These are phyloP conservation scores for Scaeva pyrastri DNA, from an alignment of 2,888 invertebrate species.

Conservation along the genomic window DNA sequence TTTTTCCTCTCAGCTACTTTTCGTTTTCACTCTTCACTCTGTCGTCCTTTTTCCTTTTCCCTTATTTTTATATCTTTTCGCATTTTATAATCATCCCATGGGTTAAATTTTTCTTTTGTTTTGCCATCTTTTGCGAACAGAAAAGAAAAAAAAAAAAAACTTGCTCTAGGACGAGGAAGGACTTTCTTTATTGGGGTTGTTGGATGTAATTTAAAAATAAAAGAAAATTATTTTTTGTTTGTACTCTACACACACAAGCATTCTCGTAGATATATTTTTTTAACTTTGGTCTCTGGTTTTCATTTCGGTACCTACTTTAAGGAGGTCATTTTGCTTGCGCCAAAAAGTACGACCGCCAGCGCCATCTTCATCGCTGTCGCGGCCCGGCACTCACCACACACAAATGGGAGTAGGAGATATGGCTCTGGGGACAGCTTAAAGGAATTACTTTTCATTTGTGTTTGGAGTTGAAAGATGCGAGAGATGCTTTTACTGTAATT, in stretches of 20 bases:
- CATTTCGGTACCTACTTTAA: constrained; percentile 30
- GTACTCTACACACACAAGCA: neutral
- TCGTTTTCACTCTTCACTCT: neutral
- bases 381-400: constrained; percentile 13
- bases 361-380: too few species aligned
- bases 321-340: constrained; percentile 54
- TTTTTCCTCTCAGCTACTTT: constrained; percentile 2
- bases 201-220: constrained; percentile 61
- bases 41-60: neutral
- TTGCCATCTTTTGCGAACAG: constrained; percentile 24
- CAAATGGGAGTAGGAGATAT: constrained; percentile 42
- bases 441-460: constrained; percentile 62
- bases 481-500: constrained; percentile 58
- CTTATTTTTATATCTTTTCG: neutral
- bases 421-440: constrained; percentile 54
- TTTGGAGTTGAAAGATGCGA: constrained; percentile 38
- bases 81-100: constrained; percentile 31
- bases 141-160: neutral
- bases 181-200: constrained; percentile 63
- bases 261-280: neutral
- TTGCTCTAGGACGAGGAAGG: constrained; percentile 35
- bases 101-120: constrained; percentile 50
- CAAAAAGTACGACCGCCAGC: constrained; percentile 23
- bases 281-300: constrained; percentile 36
- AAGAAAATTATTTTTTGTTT: constrained; percentile 34